Evolutionary conservation across 2,888 invertebrate species (phyloP), one percentile per base, ranked within the genome.

Genomic region (Caenorhabditis plicata): DNA sequence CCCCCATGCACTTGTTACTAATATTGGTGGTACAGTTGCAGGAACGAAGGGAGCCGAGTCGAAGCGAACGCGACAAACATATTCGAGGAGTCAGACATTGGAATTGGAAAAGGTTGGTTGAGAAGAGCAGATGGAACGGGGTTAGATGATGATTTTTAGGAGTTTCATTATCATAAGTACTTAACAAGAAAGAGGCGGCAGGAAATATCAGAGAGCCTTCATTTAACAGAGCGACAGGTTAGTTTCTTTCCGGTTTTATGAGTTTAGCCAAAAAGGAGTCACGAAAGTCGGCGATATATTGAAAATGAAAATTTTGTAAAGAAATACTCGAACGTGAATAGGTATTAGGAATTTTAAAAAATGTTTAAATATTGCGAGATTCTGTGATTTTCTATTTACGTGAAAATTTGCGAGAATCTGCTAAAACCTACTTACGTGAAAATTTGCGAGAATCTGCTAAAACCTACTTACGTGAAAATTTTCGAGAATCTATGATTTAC

Each of bases 91-190:
- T 38, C 79, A 79, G 52, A 79, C 79, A n/a, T 51, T 78, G 38
- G 75, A 78, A 47, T 54, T 79, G 27, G 79, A 79, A 48, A 79
- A 79, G 62, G n/a, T n/a, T n/a, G n/a, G n/a, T n/a, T n/a, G n/a
- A n/a, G n/a, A n/a, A n/a, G n/a, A n/a, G n/a, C n/a, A n/a, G n/a
- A n/a, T n/a, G n/a, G n/a, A n/a, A n/a, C n/a, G n/a, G n/a, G n/a
- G n/a, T n/a, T n/a, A n/a, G n/a, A n/a, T n/a, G n/a, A n/a, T n/a
- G n/a, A n/a, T n/a, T n/a, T n/a, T n/a, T n/a, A n/a, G n/a, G 79
- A 79, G 50, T 79, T 80, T 60, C 75, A 77, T 52, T 79, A 64
- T 56, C 78, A 76, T 54, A 74, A 73, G 47, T 79, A 79, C 49
- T 49, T 79, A 55, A 80, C 74, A 7, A 54, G 77, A 42, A 76